Conservation (phyloP, 2,888 invertebrate genomes). For the Pristionchus mayeri region DNA sequence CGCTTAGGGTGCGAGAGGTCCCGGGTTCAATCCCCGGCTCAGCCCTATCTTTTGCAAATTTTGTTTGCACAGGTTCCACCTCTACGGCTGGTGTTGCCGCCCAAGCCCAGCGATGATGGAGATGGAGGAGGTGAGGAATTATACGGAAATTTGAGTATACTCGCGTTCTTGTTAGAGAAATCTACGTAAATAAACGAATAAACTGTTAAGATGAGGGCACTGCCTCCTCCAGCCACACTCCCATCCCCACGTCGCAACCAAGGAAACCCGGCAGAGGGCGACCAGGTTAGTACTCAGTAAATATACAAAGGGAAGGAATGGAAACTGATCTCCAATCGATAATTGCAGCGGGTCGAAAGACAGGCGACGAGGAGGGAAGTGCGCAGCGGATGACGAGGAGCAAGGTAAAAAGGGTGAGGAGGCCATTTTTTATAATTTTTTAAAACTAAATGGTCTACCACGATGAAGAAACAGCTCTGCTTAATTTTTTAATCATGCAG, state of each 20-base stretch:
- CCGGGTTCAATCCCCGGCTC: slow-evolving; percentile 75
- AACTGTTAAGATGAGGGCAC: neutral
- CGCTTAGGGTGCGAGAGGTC: slow-evolving; percentile 77
- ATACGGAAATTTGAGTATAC: neutral
- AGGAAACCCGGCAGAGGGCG: neutral
- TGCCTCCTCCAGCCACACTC: slow-evolving; percentile 3
- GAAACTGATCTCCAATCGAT: neutral
- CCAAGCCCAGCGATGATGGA: slow-evolving; percentile 39
- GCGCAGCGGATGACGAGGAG: slow-evolving; percentile 45
- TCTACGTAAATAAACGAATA: too few species aligned
- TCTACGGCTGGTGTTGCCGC: slow-evolving; percentile 38
- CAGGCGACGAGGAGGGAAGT: slow-evolving; percentile 28
- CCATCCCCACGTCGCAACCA: neutral
- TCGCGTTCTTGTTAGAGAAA: neutral
- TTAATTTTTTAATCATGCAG: too few species aligned
- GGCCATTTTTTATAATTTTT: too few species aligned
- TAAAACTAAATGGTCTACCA: too few species aligned
- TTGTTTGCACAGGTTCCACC: slow-evolving; percentile 16
- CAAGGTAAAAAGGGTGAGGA: slow-evolving; percentile 11
- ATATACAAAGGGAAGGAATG: neutral
- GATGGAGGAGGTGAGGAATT: slow-evolving; percentile 20
- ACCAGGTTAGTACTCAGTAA: neutral
- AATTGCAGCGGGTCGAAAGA: neutral
- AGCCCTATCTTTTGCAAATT: slow-evolving; percentile 56
- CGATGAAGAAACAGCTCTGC: too few species aligned